These are phyloP conservation scores for Bambusicola thoracicus DNA, from an alignment of 2,113 vertebrate species.

Conservation along the genomic window DNA sequence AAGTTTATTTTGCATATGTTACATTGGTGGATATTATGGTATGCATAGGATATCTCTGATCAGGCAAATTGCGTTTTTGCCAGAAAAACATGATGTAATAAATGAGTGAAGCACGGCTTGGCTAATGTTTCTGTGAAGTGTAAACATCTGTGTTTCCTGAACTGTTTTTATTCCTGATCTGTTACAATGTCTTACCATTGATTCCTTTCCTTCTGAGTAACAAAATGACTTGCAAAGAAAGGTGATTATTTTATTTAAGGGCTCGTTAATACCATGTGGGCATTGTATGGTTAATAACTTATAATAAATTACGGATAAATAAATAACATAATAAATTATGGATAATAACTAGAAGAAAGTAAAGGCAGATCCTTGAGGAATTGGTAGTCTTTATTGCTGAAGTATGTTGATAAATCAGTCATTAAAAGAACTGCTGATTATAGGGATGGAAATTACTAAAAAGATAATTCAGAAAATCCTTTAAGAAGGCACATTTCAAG, in stretches of 20 bases:
- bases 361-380: not conserved
- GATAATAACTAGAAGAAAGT: not conserved
- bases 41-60: accelerated
- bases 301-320: too few relatives aligned
- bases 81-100: not conserved
- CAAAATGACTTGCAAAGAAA: not conserved
- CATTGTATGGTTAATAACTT: too few relatives aligned
- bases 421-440: not conserved
- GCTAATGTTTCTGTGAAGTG: not conserved
- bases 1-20: not conserved
- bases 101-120: not conserved
- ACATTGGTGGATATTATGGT: not conserved
- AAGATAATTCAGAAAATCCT: not conserved
- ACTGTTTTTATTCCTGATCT: not conserved
- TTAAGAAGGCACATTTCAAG: not conserved
- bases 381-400: not conserved
- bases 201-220: not conserved
- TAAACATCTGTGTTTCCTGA: not conserved
- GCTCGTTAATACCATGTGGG: not conserved
- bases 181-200: not conserved
- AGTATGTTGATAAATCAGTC: not conserved
- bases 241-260: not conserved
- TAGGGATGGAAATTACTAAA: not conserved
- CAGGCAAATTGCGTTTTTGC: not conserved
- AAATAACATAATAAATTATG: too few relatives aligned